phyloP scores from a whole-genome alignment of 2,113 vertebrate genomes.

The Cygnus atratus region DNA sequence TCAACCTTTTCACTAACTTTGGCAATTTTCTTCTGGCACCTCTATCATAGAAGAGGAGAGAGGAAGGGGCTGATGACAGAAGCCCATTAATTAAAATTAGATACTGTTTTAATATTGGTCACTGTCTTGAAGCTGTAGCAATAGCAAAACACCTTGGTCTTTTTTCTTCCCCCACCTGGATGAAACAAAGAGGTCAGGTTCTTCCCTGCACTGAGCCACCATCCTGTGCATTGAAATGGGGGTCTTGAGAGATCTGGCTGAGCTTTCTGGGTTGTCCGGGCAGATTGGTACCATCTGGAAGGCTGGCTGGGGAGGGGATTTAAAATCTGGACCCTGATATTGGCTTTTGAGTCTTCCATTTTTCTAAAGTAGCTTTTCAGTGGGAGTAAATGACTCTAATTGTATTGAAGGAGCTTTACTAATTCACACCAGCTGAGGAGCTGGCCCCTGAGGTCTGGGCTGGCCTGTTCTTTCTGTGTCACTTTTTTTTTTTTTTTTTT shows the following conservation, averaged over 20 bases:
- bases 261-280: slow-evolving; percentile 21
- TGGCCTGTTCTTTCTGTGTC: slow-evolving; percentile 24
- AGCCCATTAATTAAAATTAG: slow-evolving; percentile 17
- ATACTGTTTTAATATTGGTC: slow-evolving; percentile 8
- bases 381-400: slow-evolving; percentile 39
- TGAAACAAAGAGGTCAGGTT: neutral
- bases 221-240: neutral
- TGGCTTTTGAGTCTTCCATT: slow-evolving; percentile 26
- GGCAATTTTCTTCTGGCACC: neutral
- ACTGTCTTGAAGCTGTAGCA: neutral
- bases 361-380: slow-evolving; percentile 51
- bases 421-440: slow-evolving; percentile 59
- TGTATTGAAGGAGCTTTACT: slow-evolving; percentile 56
- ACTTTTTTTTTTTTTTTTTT: neutral
- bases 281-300: slow-evolving; percentile 45
- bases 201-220: neutral
- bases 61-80: slow-evolving; percentile 2
- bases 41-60: neutral
- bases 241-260: neutral
- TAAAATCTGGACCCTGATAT: slow-evolving; percentile 44
- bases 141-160: neutral
- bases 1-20: neutral
- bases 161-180: neutral
- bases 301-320: neutral
- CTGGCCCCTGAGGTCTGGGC: slow-evolving; percentile 51